Conservation (phyloP, 1,140 invertebrate species). For the Drosophila miranda region DNA sequence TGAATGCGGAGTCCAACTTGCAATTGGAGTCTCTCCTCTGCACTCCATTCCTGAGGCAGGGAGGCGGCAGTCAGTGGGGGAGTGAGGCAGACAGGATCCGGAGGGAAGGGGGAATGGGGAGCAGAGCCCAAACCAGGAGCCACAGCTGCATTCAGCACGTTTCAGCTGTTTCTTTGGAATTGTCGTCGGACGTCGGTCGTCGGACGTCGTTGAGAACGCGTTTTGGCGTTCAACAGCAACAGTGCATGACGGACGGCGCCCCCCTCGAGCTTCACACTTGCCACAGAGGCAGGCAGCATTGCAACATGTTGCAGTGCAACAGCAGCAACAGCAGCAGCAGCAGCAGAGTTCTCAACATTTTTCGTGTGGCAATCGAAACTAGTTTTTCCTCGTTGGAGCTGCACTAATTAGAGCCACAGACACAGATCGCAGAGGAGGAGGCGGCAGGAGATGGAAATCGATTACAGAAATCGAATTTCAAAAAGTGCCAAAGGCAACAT, state of each 20-base stretch:
- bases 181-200: slow-evolving; percentile 26
- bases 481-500: slow-evolving; percentile 29
- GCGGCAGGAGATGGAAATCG: slow-evolving; percentile 37
- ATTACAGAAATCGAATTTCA: slow-evolving; percentile 46
- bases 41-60: slow-evolving; percentile 5
- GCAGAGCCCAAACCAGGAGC: slow-evolving; percentile 43
- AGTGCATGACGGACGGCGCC: slow-evolving; percentile 35
- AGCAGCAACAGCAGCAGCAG: slow-evolving; percentile 8
- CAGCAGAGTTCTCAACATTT: slow-evolving; percentile 53
- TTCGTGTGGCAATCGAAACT: slow-evolving; percentile 54
- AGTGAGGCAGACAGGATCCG: slow-evolving; percentile 2
- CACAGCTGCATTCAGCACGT: slow-evolving; percentile 64
- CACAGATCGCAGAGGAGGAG: background rate
- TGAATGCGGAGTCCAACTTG: slow-evolving; percentile 1
- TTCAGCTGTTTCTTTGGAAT: slow-evolving; percentile 63
- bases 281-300: slow-evolving; percentile 27
- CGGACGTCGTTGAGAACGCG: slow-evolving; percentile 25
- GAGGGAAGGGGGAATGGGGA: slow-evolving; percentile 1
- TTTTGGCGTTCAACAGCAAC: slow-evolving; percentile 35
- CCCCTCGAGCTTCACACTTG: slow-evolving; percentile 11
- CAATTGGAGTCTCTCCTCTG: background rate
- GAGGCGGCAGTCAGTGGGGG: slow-evolving; percentile 5
- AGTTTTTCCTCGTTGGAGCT: slow-evolving; percentile 40
- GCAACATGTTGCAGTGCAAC: slow-evolving; percentile 56
- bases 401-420: slow-evolving; percentile 47